These are phyloP conservation scores for Acleris holmiana DNA, from an alignment of 2,888 invertebrate species.

Conservation along the genomic window DNA sequence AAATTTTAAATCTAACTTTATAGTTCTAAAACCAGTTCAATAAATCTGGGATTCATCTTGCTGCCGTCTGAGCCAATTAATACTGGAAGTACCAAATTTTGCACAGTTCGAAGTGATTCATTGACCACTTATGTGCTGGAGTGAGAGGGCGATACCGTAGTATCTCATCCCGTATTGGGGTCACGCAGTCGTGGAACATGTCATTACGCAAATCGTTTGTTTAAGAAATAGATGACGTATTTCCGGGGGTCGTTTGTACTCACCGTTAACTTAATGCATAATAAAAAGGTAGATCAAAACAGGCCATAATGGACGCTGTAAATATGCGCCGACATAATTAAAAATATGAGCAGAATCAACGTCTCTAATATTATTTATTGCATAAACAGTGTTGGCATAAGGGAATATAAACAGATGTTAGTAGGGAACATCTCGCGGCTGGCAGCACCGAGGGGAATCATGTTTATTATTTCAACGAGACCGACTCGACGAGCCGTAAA, in stretches of 20 bases:
- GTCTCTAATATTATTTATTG: conserved; percentile 58
- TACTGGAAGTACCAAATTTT: conserved; percentile 27
- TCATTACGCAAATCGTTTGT: conserved; percentile 27
- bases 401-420: conserved; percentile 35
- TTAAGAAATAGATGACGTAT: conserved; percentile 28
- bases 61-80: conserved; percentile 16
- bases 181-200: conserved; percentile 27
- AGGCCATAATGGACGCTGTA: conserved; percentile 27
- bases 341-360: conserved; percentile 49
- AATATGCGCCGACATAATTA: conserved; percentile 40
- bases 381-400: conserved; percentile 49
- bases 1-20: conserved; percentile 25
- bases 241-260: conserved; percentile 27
- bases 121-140: conserved; percentile 13
- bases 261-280: conserved; percentile 34
- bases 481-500: conserved; percentile 49
- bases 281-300: conserved; percentile 39
- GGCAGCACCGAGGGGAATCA: conserved; percentile 43
- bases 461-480: conserved; percentile 58
- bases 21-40: conserved; percentile 19
- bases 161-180: conserved; percentile 19
- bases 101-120: conserved; percentile 17
- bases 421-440: conserved; percentile 36
- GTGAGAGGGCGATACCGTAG: conserved; percentile 11
- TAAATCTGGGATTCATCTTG: conserved; percentile 27